A percentile compares a stretch with the other conserved stretches of the same genome.
These are phyloP conservation scores for Diabrotica balteata DNA, from an alignment of 2,888 invertebrate species.

Conservation along the genomic window DNA sequence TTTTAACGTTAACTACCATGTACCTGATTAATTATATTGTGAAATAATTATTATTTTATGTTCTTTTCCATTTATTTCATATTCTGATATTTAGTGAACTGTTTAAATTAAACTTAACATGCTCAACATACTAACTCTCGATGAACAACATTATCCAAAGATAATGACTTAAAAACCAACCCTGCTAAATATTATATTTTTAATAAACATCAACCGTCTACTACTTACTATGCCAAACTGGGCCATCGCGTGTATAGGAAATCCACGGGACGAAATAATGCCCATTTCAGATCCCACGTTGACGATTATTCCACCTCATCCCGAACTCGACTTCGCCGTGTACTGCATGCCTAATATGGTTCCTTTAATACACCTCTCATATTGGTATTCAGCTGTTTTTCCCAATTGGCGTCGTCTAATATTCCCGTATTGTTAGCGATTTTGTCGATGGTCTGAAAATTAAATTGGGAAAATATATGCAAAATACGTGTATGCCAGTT, in stretches of 20 bases:
- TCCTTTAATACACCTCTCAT: conserved; percentile 51
- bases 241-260: conserved; percentile 64
- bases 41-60: no score
- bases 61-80: no score
- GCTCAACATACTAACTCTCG: no score
- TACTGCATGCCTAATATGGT: conserved; percentile 65
- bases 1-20: no score
- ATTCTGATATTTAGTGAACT: no score
- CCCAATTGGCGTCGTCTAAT: conserved; percentile 79
- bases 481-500: no score
- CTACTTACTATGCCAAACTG: conserved; percentile 50
- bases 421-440: conserved; percentile 79
- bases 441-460: conserved; percentile 56
- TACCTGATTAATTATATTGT: no score
- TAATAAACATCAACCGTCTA: no score
- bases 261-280: conserved; percentile 61
- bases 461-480: neutral
- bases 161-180: no score
- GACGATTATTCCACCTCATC: conserved; percentile 68
- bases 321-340: conserved; percentile 65
- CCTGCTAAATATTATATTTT: no score
- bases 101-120: no score
- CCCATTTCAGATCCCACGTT: conserved; percentile 70
- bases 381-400: conserved; percentile 67
- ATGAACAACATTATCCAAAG: no score